A percentile compares a stretch with the other conserved stretches of the same genome.
Evolutionary conservation across 2,888 invertebrate genomes (phyloP).

Genomic region (Chouioia cunea): DNA sequence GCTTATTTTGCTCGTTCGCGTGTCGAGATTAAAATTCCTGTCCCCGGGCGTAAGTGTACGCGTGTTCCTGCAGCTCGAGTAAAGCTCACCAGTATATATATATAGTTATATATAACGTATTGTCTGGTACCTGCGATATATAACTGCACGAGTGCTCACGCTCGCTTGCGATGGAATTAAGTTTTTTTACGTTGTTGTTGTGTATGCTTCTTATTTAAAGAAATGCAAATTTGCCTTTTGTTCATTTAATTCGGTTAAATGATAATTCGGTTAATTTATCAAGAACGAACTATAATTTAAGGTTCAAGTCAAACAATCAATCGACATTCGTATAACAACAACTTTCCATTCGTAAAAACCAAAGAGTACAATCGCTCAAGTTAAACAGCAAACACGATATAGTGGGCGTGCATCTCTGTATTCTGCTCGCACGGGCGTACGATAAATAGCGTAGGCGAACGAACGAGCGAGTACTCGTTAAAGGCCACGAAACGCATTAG

Average conservation of each 20-base stretch:
- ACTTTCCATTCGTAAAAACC: too few relatives aligned
- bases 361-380: too few relatives aligned
- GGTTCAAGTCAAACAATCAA: too few relatives aligned
- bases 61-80: constrained; percentile 24
- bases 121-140: constrained; percentile 29
- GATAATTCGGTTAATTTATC: too few relatives aligned
- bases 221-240: too few relatives aligned
- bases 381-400: neutral
- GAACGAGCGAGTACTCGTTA: constrained; percentile 57
- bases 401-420: neutral
- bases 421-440: neutral
- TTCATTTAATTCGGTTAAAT: too few relatives aligned
- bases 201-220: neutral
- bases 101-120: too few relatives aligned
- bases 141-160: constrained; percentile 32
- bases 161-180: constrained; percentile 29
- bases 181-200: constrained; percentile 18
- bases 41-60: constrained; percentile 24
- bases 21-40: constrained; percentile 41
- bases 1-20: constrained; percentile 35
- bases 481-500: constrained; percentile 64
- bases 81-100: too few relatives aligned
- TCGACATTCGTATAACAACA: too few relatives aligned
- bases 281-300: too few relatives aligned
- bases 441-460: constrained; percentile 38